phyloP scores from a whole-genome alignment of 2,888 invertebrate genomes.

The Cephus sareptanus region DNA sequence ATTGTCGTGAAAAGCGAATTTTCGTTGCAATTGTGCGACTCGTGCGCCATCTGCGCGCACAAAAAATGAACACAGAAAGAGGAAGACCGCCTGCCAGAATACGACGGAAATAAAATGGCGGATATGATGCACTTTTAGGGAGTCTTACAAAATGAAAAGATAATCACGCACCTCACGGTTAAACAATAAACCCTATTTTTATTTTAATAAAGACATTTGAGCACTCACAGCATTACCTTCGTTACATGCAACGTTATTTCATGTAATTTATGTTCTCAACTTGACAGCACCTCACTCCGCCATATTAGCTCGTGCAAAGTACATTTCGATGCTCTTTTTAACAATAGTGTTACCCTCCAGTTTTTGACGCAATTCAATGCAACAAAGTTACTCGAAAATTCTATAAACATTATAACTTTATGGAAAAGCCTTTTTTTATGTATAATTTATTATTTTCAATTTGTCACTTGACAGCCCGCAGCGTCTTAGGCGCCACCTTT shows the following conservation, averaged over 20 bases:
- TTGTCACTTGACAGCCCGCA: background rate
- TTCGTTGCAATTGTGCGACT: background rate
- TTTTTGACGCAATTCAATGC: background rate
- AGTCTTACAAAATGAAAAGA: background rate
- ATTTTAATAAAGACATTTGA: background rate
- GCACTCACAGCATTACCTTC: background rate
- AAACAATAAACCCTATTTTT: background rate
- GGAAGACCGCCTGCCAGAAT: background rate
- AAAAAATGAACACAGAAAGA: constrained; percentile 3
- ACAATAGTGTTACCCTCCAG: background rate
- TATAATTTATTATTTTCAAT: background rate
- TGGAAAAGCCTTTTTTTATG: background rate
- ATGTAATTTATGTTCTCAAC: background rate
- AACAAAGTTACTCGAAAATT: background rate
- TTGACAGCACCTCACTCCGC: background rate
- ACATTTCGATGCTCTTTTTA: background rate
- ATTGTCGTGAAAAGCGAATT: background rate
- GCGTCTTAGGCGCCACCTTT: background rate
- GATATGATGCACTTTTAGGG: background rate
- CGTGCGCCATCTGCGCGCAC: background rate
- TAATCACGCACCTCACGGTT: background rate
- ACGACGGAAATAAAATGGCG: constrained; percentile 3
- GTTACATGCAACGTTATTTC: background rate
- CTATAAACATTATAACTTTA: background rate
- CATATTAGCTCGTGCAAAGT: background rate